Evolutionary conservation across 2,113 vertebrate species (phyloP), one percentile per base, ranked within the genome.

Genomic region (Malurus melanocephalus): DNA sequence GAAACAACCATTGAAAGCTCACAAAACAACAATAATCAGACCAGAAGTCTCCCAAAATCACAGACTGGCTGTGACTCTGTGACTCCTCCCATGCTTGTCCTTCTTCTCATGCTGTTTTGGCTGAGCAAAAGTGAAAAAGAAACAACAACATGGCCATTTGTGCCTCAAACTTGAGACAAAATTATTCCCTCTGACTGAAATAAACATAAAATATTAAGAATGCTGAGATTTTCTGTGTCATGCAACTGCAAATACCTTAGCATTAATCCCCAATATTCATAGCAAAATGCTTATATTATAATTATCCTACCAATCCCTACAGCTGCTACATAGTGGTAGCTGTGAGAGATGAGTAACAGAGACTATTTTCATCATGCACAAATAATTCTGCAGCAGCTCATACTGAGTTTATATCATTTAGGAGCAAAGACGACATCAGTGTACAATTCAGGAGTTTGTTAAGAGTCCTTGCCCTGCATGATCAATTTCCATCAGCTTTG

Each of bases 381-480:
- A 88, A 80, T 73, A 90, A 83, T 48, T 88, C 49, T 65, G 40
- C 52, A 86, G 77, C 52, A 83, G 46, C 65, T 93, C 48, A 85
- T 22, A 75, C 4, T 42, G 55, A 53, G 20, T 76, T 88, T 60
- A 74, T 38, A 80, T 55, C 56, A 62, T n/a, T 57, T 33, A 48
- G n/a, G 20, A 80, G 28, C 42, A 87, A 71, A 80, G 64, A 43
- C 0, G 0, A 55, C 45, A 83, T 23, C 40, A 83, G 65, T 61
- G 32, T 66, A 38, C 52, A 32, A 38, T 38, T 88, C 30, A 33
- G 60, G 33, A 73, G 9, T 17, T 79, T 83, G 65, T 57, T 46
- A 49, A 33, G 32, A 72, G 40, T 45, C 51, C 46, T 60, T 61
- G 46, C 40, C 43, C 67, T 17, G 26, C 61, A 68, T 53, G 22